phyloP scores from a whole-genome alignment of 2,113 vertebrate species.

The Atherinomorus stipes region DNA sequence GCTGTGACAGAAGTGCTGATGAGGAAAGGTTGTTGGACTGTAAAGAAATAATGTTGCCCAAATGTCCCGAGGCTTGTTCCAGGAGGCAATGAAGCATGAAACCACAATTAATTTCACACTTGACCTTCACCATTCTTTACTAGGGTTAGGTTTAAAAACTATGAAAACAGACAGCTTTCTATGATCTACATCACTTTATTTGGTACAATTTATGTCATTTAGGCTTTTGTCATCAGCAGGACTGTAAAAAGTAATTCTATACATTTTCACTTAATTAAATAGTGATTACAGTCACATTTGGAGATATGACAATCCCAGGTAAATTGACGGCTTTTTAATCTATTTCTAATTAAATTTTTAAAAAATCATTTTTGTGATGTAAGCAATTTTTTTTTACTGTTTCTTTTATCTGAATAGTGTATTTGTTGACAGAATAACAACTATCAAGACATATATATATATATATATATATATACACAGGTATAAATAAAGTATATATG shows the following conservation, averaged over 20 bases:
- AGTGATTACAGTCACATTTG: background rate
- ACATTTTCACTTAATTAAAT: background rate
- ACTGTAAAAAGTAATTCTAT: too few relatives aligned
- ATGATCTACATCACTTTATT: background rate
- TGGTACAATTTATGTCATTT: background rate
- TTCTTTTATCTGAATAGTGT: background rate
- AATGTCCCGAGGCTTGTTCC: constrained; percentile 46
- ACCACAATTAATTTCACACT: constrained; percentile 55
- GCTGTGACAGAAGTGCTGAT: constrained; percentile 62
- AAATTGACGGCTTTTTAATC: background rate
- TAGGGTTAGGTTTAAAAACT: constrained; percentile 14
- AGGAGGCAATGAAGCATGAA: constrained; percentile 32
- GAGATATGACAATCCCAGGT: background rate
- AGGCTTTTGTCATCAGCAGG: background rate
- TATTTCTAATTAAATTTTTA: background rate
- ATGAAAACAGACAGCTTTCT: background rate
- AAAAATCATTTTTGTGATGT: background rate
- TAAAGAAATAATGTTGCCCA: constrained; percentile 51
- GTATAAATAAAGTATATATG: too few relatives aligned
- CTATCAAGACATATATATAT: too few relatives aligned
- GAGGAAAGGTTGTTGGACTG: constrained; percentile 35
- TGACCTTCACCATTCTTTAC: constrained; percentile 56
- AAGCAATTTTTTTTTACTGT: background rate
- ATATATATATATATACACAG: too few relatives aligned
- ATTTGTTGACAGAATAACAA: background rate